A percentile compares a stretch with the other conserved stretches of the same genome.
Evolutionary conservation across 2,888 invertebrate species (phyloP).

Genomic region (Autographa gamma): DNA sequence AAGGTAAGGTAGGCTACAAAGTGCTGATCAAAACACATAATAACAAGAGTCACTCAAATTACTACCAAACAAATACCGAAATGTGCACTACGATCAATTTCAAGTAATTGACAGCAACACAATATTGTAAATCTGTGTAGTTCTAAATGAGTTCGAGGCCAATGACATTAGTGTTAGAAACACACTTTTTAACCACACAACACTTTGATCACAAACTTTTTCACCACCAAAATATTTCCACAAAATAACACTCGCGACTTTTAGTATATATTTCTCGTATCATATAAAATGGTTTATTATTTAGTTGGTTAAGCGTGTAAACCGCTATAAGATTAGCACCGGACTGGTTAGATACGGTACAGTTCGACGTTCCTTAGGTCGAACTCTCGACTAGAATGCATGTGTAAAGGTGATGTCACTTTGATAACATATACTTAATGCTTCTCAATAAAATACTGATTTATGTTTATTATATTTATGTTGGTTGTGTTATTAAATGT

Average conservation of each 20-base stretch:
- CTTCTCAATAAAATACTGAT: constrained; percentile 1
- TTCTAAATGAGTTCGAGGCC: background rate
- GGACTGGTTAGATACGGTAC: constrained; percentile 44
- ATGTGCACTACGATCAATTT: background rate
- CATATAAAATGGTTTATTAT: background rate
- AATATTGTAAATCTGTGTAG: background rate
- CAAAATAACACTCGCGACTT: background rate
- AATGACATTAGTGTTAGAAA: background rate
- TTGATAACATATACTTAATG: constrained; percentile 29
- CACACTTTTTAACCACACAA: background rate
- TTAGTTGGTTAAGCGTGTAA: constrained; percentile 37
- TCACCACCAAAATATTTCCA: background rate
- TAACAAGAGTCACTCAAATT: background rate
- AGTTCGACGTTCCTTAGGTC: constrained; percentile 40
- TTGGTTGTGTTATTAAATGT: background rate
- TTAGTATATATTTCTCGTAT: background rate
- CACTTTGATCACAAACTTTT: background rate
- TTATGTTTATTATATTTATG: background rate
- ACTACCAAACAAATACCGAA: background rate
- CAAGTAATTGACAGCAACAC: background rate
- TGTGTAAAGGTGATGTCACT: constrained; percentile 46
- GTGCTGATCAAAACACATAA: too few relatives aligned
- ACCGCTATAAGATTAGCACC: constrained; percentile 35
- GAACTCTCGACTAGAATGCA: constrained; percentile 57
- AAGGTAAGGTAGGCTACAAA: too few relatives aligned